Base-by-base conservation (phyloP, 1,140 invertebrate genomes). In the Lasioglossum baleicum region DNA sequence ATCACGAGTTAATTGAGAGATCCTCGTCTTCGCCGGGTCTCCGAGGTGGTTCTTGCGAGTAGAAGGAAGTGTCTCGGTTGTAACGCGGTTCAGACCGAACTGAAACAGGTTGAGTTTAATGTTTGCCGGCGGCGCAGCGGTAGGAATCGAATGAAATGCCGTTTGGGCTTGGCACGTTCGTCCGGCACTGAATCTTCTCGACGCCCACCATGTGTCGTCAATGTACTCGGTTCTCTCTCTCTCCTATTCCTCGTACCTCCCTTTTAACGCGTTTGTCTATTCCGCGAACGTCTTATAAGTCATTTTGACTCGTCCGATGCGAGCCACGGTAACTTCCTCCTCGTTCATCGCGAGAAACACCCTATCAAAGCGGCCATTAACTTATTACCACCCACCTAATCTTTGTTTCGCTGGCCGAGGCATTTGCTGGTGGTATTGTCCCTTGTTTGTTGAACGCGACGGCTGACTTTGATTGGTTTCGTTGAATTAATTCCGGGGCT, bases 201-300 rank as follows among this genome's bases (percentile, higher is more conserved):
- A 88, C 87, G 87, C 87, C 87, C 87, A 88, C 87, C 73, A 70
- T 68, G 78, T 86, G 87, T 88, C 86, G 78, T 78, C 87, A 75
- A 78, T 76, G 66, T 83, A 86, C 64, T 76, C 81, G 44, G 58
- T 35, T 74, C 51, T 67, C 73, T 35, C 58, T 51, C 53, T 67
- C 20, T 72, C 44, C 35, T 60, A 42, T 44, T 67, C 20, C 67
- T 44, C 44, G 42, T 74, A n/a, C 61, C 53, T 63, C 42, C 22
- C 44, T 35, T 48, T 65, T 22, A 48, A 58, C 61, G 11, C 60
- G 66, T 63, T 58, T 69, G 74, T 84, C 83, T 70, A 74, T 67
- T 78, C 74, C 75, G 15, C 51, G 61, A 65, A 56, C 60, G n/a
- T 73, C 76, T 72, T 82, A 75, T 79, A 84, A 79, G 67, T 85